Conservation (phyloP, 2,888 invertebrate species). For the Parnassius orleans region DNA sequence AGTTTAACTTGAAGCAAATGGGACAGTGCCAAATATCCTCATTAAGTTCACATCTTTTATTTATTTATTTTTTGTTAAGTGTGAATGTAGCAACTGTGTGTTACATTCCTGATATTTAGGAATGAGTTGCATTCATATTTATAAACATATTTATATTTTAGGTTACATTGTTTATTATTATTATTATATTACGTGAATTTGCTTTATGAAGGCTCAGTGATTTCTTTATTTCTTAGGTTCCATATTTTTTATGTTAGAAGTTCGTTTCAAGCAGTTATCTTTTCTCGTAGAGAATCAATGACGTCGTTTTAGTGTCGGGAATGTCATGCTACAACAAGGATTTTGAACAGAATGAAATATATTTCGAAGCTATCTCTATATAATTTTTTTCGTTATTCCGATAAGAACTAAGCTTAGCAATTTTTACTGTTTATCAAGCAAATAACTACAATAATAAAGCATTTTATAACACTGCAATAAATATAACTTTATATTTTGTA, state of each 20-base stretch:
- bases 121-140: conserved; percentile 80
- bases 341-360: background rate
- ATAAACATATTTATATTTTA: conserved; percentile 73
- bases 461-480: background rate
- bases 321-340: background rate
- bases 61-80: conserved; percentile 66
- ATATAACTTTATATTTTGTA: background rate
- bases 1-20: conserved; percentile 47
- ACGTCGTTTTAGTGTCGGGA: conserved; percentile 34
- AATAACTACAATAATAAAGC: too few relatives aligned
- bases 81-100: conserved; percentile 79
- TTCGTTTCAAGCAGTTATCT: conserved; percentile 22
- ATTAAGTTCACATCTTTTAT: conserved; percentile 67
- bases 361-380: background rate
- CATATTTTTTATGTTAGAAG: conserved; percentile 29
- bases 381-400: background rate
- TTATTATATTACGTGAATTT: conserved; percentile 59
- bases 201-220: conserved; percentile 76
- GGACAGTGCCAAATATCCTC: conserved; percentile 81
- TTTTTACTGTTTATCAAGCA: too few relatives aligned
- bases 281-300: conserved; percentile 8
- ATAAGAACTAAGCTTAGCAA: too few relatives aligned
- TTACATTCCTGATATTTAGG: conserved; percentile 81
- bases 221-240: conserved; percentile 45
- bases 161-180: conserved; percentile 60